Evolutionary conservation across 2,113 vertebrate species (phyloP).

Genomic region (Oncorhynchus mykiss): DNA sequence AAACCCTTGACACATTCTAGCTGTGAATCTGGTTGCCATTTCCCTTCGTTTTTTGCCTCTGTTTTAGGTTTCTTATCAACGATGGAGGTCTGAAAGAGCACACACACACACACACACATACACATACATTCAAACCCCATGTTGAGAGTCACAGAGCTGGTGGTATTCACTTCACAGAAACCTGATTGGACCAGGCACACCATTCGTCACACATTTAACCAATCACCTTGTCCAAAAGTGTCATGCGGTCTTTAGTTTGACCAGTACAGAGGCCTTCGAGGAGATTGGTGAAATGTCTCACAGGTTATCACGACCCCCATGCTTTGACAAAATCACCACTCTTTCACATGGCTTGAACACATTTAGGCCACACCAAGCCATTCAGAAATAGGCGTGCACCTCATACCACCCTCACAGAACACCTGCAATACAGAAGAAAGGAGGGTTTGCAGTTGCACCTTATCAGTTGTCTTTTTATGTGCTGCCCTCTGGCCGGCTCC

Average conservation of each 20-base stretch:
- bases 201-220: conserved; percentile 41
- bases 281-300: not conserved
- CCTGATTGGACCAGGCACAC: conserved; percentile 36
- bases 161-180: conserved; percentile 26
- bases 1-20: conserved; percentile 44
- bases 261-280: not conserved
- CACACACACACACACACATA: too few relatives aligned
- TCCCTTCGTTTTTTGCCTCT: conserved; percentile 54
- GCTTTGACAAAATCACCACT: conserved; percentile 29
- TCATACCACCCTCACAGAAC: not conserved
- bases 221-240: conserved; percentile 22
- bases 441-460: not conserved
- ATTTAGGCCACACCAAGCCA: conserved; percentile 20
- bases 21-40: conserved; percentile 49
- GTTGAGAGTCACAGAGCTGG: conserved; percentile 3
- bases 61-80: conserved; percentile 60
- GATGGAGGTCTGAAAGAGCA: conserved; percentile 45
- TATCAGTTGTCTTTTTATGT: not conserved
- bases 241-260: conserved; percentile 3
- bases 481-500: too few relatives aligned
- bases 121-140: too few relatives aligned
- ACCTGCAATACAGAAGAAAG: not conserved
- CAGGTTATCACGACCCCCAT: not conserved
- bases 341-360: conserved; percentile 20
- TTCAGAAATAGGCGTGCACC: not conserved